A percentile compares a stretch with the other conserved stretches of the same genome.
These are phyloP conservation scores for Trichacis sp. DNA, from an alignment of 2,888 invertebrate species.

Conservation along the genomic window DNA sequence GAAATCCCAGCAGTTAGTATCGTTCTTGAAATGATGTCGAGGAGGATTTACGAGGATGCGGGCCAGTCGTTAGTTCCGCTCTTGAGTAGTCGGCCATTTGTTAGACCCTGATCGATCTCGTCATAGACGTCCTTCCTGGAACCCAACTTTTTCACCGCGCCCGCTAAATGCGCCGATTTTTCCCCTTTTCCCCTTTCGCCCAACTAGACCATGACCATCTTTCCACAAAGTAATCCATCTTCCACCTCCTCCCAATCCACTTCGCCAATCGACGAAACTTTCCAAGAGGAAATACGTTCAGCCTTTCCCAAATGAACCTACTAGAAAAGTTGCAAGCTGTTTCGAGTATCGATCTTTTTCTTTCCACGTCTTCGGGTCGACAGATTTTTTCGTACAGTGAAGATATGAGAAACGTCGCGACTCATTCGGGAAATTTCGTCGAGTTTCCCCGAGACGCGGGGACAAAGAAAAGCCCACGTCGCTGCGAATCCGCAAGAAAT, in stretches of 20 bases:
- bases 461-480: conserved; percentile 7
- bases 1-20: conserved; percentile 6
- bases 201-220: conserved; percentile 5
- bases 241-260: background rate
- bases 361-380: background rate
- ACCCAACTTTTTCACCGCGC: background rate
- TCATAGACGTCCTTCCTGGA: conserved; percentile 2
- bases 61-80: background rate
- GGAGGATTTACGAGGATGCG: conserved; percentile 8
- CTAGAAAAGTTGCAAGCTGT: background rate
- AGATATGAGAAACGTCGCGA: conserved; percentile 1
- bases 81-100: background rate
- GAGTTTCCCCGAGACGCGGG: background rate
- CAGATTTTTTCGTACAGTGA: background rate
- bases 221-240: background rate
- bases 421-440: background rate
- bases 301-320: background rate
- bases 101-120: conserved; percentile 2
- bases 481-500: conserved; percentile 19
- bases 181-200: background rate
- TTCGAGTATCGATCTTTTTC: background rate
- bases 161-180: background rate
- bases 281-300: background rate
- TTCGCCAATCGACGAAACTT: conserved; percentile 3
- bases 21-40: background rate